Base-by-base conservation (phyloP, 2,113 vertebrate genomes). In the Centropus unirufus region DNA sequence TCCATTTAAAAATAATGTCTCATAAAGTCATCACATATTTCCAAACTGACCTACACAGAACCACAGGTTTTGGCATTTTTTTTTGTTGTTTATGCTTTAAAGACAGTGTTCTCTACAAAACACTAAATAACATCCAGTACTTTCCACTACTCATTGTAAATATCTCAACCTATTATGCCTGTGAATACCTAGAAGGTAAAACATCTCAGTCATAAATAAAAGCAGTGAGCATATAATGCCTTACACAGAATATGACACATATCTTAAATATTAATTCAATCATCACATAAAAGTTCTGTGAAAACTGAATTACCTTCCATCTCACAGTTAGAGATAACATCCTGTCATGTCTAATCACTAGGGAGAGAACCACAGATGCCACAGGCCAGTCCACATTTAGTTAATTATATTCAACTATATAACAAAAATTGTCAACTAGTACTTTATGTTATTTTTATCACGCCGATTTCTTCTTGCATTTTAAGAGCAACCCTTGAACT, bases 281-380 rank as follows among this genome's bases (percentile, higher is more conserved):
- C 90, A 95, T 94, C 87, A 92, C 88, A 95, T 95, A 91, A 95
- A 97, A 90, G 80, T 96, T 96, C 93, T 93, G 44, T 95, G 90
- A 92, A 97, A 98, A 97, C 73, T 57, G 84, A 97, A 97, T 97
- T 95, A 92, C 76, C 75, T 97, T 93, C 90, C 90, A 82, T 97
- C 91, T 97, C 90, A 95, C 92, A 93, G 90, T 92, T 81, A 87
- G 88, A 95, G 95, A 97, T 95, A 98, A 96, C 86, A 96, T 95
- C 95, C 89, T 97, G 91, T 94, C 97, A 97, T 78, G 78, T 96
- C 61, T 97, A 96, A 97, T 96, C 36, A 64, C 32, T 59, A 18
- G 55, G 55, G 79, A 97, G 96, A 98, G 97, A 95, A 42, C 0
- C 83, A 95, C 46, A 89, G 85, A 80, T 93, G 95, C 70, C 88